Evolutionary conservation across 2,113 vertebrate species (phyloP), one percentile per base, ranked within the genome.

Genomic region (Lamprologus sp.): DNA sequence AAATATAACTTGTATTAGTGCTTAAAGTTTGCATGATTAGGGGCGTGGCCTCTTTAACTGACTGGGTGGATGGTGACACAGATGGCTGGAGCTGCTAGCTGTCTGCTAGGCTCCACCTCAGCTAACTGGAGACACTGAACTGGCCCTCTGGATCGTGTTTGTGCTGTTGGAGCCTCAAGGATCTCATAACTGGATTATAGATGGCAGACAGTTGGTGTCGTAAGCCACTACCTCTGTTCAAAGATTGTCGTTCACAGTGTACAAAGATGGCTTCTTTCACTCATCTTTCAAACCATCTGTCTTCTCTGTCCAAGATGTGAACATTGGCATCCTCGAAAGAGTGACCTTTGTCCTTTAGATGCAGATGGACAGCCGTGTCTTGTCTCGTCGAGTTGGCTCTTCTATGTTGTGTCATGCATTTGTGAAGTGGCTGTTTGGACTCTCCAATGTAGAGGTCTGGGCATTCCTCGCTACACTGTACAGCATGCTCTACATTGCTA

Each of bases 281-380:
- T 60, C 9, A 10, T 60, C 28, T 60, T 63, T 63, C 9, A 63
- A 63, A 63, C 28, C 28, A 33, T 33, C 5, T 11, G 56, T 60
- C 1, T 1, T 51, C 28, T 60, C 56, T 60, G 28, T 60, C 28
- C 58, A 63, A 19, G 0, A 3, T 7, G 28, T 33, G 3, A 19
- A 60, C 28, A 60, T 33, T 60, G 58, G 15, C 28, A 63, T 63
- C 28, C 58, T 63, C 2, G 1, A 63, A 33, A 63, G 58, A 63
- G 28, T 63, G 9, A 33, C 28, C 15, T 63, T 19, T 63, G 15
- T 33, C 58, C 28, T 63, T 63, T 4, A 63, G 58, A 63, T 63
- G 28, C 28, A 63, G 58, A 35, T 35, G 15, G 28, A 63, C 58
- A 0, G 17, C 15, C 0, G 4, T 0, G 58, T 35, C 4, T 63